Conservation (phyloP, 2,797 vertebrate species). For the Natrix natrix region DNA sequence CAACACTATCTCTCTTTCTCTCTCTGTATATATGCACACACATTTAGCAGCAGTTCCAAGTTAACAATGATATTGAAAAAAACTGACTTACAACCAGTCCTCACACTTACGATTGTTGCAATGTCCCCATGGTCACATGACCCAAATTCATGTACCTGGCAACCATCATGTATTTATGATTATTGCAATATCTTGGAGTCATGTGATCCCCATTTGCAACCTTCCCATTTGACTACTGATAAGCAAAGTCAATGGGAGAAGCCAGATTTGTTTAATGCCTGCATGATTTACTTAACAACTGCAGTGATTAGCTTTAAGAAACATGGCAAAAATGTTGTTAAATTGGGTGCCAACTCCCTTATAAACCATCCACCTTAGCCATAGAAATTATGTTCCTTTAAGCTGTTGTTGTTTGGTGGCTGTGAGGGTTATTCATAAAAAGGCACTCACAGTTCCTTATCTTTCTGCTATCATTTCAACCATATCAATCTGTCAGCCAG, state of each 20-base stretch:
- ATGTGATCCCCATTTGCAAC: neutral
- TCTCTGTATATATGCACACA: neutral
- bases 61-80: neutral
- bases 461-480: constrained; percentile 43
- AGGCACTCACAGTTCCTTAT: neutral
- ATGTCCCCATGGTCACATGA: neutral
- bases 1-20: neutral
- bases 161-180: neutral
- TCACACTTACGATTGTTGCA: neutral
- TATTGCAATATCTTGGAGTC: neutral
- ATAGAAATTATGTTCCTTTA: neutral
- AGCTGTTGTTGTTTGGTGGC: neutral
- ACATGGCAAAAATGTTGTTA: neutral
- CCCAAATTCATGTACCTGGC: neutral
- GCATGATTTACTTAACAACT: neutral
- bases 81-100: neutral
- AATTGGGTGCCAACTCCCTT: neutral
- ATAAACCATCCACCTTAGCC: neutral
- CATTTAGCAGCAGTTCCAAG: neutral
- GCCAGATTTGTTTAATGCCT: neutral
- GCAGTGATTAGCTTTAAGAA: neutral
- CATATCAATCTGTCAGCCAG: constrained; percentile 68
- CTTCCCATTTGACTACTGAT: neutral
- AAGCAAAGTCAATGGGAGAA: neutral
- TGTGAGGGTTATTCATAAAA: constrained; percentile 52